phyloP scores from a whole-genome alignment of 2,888 invertebrate species.

The Arge pagana region DNA sequence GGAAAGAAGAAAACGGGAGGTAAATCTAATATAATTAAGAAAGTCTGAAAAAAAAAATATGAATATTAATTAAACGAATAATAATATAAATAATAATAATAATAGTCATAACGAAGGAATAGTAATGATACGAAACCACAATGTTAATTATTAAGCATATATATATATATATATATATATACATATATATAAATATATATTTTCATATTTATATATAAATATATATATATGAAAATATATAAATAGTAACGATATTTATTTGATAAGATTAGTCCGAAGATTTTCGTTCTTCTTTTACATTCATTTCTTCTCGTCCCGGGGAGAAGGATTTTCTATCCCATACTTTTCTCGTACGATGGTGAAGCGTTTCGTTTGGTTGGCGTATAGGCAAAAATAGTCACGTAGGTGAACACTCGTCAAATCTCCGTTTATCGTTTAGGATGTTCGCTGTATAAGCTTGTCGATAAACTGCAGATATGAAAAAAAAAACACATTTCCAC shows the following conservation, averaged over 20 bases:
- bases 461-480: too few relatives aligned
- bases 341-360: neutral
- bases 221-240: neutral
- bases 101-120: neutral
- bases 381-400: too few relatives aligned
- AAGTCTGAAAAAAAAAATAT: too few relatives aligned
- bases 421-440: too few relatives aligned
- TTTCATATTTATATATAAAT: constrained; percentile 5
- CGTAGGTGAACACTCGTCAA: too few relatives aligned
- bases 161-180: constrained; percentile 31
- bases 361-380: neutral
- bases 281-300: neutral
- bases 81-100: neutral
- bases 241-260: neutral
- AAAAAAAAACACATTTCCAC: too few relatives aligned
- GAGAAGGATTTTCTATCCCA: neutral
- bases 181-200: constrained; percentile 19
- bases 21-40: too few relatives aligned
- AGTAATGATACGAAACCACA: neutral
- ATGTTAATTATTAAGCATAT: constrained; percentile 29
- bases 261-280: neutral
- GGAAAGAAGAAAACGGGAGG: too few relatives aligned
- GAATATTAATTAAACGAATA: neutral
- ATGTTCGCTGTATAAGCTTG: too few relatives aligned
- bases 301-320: neutral